These are phyloP conservation scores for Cremastobaeus sp. DNA, from an alignment of 2,888 invertebrate species.

Conservation along the genomic window DNA sequence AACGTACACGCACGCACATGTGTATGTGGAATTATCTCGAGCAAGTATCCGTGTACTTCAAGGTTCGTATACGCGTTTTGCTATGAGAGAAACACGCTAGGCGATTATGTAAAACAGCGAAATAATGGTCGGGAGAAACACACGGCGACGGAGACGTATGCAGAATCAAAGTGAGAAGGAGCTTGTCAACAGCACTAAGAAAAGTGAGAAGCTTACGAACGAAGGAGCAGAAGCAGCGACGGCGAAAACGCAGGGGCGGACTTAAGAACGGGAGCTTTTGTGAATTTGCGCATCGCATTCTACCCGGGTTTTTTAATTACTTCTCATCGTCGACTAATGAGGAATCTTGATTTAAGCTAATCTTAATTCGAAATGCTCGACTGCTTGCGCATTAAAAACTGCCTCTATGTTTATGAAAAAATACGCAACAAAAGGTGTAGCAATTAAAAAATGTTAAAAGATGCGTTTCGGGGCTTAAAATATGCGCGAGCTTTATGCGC, in stretches of 20 bases:
- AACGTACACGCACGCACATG: conserved; percentile 23
- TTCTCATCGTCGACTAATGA: conserved; percentile 6
- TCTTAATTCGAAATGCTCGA: no score
- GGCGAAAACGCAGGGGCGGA: conserved; percentile 36
- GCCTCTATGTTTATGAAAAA: no score
- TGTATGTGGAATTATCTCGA: conserved; percentile 49
- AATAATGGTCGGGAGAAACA: conserved; percentile 71
- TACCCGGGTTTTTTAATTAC: conserved; percentile 14
- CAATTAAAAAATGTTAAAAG: conserved; percentile 10
- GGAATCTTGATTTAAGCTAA: no score
- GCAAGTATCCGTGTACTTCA: conserved; percentile 53
- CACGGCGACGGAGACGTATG: conserved; percentile 52
- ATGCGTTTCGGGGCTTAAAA: neutral
- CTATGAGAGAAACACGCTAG: conserved; percentile 57
- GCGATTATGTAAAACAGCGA: conserved; percentile 69
- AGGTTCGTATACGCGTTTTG: conserved; percentile 57
- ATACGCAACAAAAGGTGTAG: no score
- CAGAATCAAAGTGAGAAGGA: conserved; percentile 46
- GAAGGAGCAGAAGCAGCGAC: conserved; percentile 27
- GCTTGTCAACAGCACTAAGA: conserved; percentile 32
- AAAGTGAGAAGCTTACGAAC: conserved; percentile 22
- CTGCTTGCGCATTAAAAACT: no score
- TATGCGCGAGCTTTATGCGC: conserved; percentile 15
- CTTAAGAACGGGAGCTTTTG: conserved; percentile 2
- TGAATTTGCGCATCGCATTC: conserved; percentile 4